A percentile compares a stretch with the other conserved stretches of the same genome.
Conservation (phyloP, 2,113 vertebrate genomes). For the Elanoides forficatus region DNA sequence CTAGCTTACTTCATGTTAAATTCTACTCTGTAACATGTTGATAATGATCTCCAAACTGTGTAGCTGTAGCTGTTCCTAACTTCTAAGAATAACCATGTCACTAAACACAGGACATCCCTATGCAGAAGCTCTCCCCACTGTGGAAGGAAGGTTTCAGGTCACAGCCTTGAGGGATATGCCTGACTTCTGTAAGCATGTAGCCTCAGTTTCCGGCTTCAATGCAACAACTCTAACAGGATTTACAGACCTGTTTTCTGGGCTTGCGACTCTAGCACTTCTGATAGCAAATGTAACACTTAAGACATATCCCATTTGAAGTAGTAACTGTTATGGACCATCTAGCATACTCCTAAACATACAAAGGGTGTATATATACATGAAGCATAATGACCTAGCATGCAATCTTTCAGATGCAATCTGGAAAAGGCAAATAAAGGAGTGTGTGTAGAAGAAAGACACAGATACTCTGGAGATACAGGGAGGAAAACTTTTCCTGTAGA, state of each 20-base stretch:
- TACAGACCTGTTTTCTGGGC: background rate
- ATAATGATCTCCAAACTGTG: background rate
- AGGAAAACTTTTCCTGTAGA: background rate
- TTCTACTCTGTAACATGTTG: background rate
- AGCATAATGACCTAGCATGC: accelerated
- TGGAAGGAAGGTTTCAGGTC: background rate
- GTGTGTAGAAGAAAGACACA: background rate
- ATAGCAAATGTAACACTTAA: background rate
- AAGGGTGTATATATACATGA: background rate
- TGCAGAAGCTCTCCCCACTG: background rate
- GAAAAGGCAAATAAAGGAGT: background rate
- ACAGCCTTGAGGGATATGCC: background rate
- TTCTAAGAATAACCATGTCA: background rate
- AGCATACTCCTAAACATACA: background rate
- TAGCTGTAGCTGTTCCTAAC: background rate
- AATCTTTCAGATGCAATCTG: background rate
- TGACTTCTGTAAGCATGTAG: background rate
- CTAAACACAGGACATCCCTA: background rate
- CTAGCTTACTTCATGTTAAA: background rate
- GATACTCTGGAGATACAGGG: background rate
- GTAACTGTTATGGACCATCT: background rate
- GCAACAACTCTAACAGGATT: background rate
- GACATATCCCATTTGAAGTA: background rate
- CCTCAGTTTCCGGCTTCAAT: background rate
- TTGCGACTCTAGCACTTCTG: background rate